A percentile compares a stretch with the other conserved stretches of the same genome.
Conservation (phyloP, 2,797 vertebrate genomes). For the Epinephelus awoara region DNA sequence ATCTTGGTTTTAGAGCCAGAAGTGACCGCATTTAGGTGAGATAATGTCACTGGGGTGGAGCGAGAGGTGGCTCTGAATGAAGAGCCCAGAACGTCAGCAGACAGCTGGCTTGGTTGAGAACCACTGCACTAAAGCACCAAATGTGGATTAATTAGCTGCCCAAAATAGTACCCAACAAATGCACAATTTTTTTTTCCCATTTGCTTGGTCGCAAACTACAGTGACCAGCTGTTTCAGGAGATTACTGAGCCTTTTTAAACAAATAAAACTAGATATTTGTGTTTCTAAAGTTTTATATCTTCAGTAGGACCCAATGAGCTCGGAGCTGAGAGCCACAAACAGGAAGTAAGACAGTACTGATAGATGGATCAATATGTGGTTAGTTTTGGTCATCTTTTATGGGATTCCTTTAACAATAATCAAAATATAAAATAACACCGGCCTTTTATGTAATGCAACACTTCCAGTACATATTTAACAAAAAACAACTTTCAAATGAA, state of each 20-base stretch:
- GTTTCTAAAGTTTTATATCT: background rate
- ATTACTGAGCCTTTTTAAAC: too few species aligned
- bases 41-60: too few species aligned
- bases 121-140: too few species aligned
- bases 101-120: too few species aligned
- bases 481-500: background rate
- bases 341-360: too few species aligned
- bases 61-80: too few species aligned
- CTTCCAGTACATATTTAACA: slow-evolving; percentile 6
- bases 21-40: too few species aligned
- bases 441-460: background rate
- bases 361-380: background rate
- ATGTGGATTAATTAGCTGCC: too few species aligned
- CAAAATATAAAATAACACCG: background rate
- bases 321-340: background rate
- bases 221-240: background rate
- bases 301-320: background rate
- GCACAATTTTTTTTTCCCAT: too few species aligned
- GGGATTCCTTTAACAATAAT: background rate
- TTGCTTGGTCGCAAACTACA: background rate
- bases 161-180: too few species aligned
- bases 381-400: background rate
- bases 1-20: too few species aligned
- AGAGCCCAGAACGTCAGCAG: too few species aligned
- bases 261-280: background rate